Percentiles rank a stretch among this genome's conserved stretches.
These are phyloP conservation scores for Gymnothorax javanicus DNA, from an alignment of 2,797 vertebrate species.

Conservation along the genomic window DNA sequence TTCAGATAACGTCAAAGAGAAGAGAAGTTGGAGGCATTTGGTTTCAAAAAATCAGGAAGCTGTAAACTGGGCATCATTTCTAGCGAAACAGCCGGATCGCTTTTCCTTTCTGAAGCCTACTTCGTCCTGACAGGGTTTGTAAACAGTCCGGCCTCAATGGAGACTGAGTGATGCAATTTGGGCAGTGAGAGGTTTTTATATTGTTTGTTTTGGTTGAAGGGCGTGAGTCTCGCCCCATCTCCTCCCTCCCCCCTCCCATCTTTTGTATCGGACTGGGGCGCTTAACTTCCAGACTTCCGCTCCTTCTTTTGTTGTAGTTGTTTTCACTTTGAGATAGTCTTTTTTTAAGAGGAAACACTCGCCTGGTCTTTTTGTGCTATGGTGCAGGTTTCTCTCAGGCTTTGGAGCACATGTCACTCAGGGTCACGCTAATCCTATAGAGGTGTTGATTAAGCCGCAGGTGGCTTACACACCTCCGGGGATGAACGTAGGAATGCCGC, in stretches of 20 bases:
- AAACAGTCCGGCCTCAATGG: conserved; percentile 68
- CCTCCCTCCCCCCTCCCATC: conserved; percentile 6
- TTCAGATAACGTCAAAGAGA: conserved; percentile 78
- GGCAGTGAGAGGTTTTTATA: conserved; percentile 2
- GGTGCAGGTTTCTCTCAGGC: neutral
- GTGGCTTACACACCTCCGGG: conserved; percentile 30
- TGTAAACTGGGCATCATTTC: conserved; percentile 78
- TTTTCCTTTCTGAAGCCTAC: conserved; percentile 9
- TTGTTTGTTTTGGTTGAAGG: conserved; percentile 17
- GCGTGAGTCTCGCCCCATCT: conserved; percentile 15
- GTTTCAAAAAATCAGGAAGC: conserved; percentile 75
- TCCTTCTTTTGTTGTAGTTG: conserved; percentile 17
- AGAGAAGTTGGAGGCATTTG: conserved; percentile 78
- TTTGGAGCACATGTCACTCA: conserved; percentile 17
- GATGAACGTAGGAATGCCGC: conserved; percentile 29
- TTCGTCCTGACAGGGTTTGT: conserved; percentile 42
- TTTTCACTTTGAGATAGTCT: neutral
- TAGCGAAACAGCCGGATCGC: conserved; percentile 75
- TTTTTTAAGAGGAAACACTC: neutral
- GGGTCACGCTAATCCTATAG: conserved; percentile 40
- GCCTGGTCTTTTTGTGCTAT: neutral
- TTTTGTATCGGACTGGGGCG: conserved; percentile 21
- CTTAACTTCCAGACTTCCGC: conserved; percentile 18
- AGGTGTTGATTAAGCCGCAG: conserved; percentile 43
- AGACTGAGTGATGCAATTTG: conserved; percentile 30